A percentile compares a stretch with the other conserved stretches of the same genome.
Conservation (phyloP, 2,113 vertebrate species). For the Pollachius pollachius region DNA sequence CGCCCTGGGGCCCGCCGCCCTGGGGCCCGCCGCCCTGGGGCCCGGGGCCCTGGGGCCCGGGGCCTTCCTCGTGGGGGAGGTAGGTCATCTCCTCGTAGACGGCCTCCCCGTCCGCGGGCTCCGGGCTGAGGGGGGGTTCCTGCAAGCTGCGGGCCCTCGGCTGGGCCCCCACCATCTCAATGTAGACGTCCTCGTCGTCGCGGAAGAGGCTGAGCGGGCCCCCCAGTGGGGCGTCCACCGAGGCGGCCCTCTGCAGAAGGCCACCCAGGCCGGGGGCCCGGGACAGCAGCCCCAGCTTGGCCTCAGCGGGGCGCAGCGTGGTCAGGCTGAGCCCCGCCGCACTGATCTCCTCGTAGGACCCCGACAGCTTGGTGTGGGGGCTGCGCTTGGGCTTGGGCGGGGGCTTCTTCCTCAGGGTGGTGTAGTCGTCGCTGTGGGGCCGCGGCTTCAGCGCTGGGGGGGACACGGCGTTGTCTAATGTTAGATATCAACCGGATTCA, state of each 20-base stretch:
- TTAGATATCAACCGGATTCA: too few relatives aligned
- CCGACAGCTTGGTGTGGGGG: constrained; percentile 91
- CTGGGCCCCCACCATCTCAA: constrained; percentile 90
- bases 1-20: too few relatives aligned
- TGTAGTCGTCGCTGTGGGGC: constrained; percentile 96
- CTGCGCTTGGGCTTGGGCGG: constrained; percentile 94
- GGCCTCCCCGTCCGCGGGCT: constrained; percentile 78
- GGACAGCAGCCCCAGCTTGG: constrained; percentile 70
- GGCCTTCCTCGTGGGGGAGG: constrained; percentile 80
- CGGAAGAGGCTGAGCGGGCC: constrained; percentile 67
- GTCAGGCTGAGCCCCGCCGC: constrained; percentile 59
- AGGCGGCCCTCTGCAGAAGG: constrained; percentile 67
- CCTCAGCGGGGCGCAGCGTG: constrained; percentile 75
- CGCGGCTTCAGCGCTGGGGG: too few relatives aligned
- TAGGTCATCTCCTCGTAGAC: constrained; percentile 98
- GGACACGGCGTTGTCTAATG: too few relatives aligned
- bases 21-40: too few relatives aligned
- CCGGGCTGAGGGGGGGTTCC: constrained; percentile 74
- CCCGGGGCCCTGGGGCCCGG: too few relatives aligned
- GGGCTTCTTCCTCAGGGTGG: constrained; percentile 92
- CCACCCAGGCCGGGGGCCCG: constrained; percentile 62
- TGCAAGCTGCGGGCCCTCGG: constrained; percentile 66
- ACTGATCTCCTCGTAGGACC: constrained; percentile 93
- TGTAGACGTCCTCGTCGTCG: constrained; percentile 88
- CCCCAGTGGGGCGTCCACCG: constrained; percentile 70